These are phyloP conservation scores for Agrochola litura DNA, from an alignment of 2,888 invertebrate genomes.

Conservation along the genomic window DNA sequence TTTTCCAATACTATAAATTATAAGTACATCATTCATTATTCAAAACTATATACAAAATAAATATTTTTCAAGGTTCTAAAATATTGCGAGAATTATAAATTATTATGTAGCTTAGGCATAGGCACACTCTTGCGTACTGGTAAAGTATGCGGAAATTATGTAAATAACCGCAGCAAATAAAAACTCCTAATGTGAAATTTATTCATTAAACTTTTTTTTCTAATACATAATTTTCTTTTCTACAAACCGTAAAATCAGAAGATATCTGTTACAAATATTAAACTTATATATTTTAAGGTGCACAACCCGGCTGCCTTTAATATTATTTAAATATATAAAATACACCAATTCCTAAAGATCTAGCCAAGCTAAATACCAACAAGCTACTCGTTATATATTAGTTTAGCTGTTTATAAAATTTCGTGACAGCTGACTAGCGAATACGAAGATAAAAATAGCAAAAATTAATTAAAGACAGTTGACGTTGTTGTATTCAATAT, in stretches of 20 bases:
- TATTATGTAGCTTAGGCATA: not conserved
- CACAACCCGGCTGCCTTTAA: conserved; percentile 26
- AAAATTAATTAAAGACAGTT: not conserved
- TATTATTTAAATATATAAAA: conserved; percentile 32
- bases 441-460: not conserved
- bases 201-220: not conserved
- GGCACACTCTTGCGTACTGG: not conserved
- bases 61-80: conserved; percentile 41
- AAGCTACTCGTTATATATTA: conserved; percentile 24
- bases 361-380: conserved; percentile 36
- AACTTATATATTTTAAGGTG: conserved; percentile 17
- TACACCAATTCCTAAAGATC: conserved; percentile 38
- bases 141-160: conserved; percentile 13
- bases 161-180: not conserved
- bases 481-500: not conserved
- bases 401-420: conserved; percentile 5
- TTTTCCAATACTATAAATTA: conserved; percentile 27
- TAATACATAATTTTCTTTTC: not conserved
- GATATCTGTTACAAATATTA: not conserved
- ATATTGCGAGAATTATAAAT: conserved; percentile 20
- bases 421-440: conserved; percentile 41
- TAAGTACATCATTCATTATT: conserved; percentile 58
- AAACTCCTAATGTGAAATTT: not conserved
- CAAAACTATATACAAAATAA: conserved; percentile 35
- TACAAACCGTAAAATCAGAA: not conserved